Evolutionary conservation across 1,140 invertebrate genomes (phyloP).

Genomic region (Atta cephalotes): DNA sequence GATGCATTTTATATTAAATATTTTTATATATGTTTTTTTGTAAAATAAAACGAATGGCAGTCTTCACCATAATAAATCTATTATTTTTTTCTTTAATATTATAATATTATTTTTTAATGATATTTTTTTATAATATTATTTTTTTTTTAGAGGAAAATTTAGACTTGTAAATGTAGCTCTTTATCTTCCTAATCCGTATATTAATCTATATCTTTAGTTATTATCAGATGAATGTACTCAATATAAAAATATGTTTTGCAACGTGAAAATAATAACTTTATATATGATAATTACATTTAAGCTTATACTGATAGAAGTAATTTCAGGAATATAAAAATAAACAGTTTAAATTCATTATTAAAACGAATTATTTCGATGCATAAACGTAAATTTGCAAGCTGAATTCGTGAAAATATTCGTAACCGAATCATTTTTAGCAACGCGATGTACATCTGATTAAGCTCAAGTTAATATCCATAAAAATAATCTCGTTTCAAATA

Average conservation of each 20-base stretch:
- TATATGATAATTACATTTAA: conserved; percentile 2
- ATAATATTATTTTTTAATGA: too few species aligned
- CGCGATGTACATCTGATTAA: conserved; percentile 27
- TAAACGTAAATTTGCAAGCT: conserved; percentile 20
- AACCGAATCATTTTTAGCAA: conserved; percentile 42
- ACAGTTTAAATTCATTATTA: conserved; percentile 35
- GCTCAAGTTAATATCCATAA: conserved; percentile 40
- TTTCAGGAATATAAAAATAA: conserved; percentile 16
- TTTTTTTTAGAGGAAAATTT: neutral
- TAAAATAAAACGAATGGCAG: neutral
- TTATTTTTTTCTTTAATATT: neutral
- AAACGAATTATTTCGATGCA: conserved; percentile 41
- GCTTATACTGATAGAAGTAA: conserved; percentile 13
- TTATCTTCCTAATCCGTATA: too few species aligned
- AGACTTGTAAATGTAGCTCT: neutral
- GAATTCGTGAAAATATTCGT: conserved; percentile 28
- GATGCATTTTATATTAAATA: neutral
- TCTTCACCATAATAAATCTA: neutral
- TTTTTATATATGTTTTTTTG: neutral
- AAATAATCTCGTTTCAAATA: conserved; percentile 35
- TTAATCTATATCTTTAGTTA: neutral
- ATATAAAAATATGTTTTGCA: conserved; percentile 13
- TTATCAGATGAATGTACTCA: neutral
- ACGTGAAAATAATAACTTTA: conserved; percentile 23
- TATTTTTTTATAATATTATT: too few species aligned